Base-by-base conservation (phyloP, 2,888 invertebrate species). In the Yponomeuta cagnagella region DNA sequence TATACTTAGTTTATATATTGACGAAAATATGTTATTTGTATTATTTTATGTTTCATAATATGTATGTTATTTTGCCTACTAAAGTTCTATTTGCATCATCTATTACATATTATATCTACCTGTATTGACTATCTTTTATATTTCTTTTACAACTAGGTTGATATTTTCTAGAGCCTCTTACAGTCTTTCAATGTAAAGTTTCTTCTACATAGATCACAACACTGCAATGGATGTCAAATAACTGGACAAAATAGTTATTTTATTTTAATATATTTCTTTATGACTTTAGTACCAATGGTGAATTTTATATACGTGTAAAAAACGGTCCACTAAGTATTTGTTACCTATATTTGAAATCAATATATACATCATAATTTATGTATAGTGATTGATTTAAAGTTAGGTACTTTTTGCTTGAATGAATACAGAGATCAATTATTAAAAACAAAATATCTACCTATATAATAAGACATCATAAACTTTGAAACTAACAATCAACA, bases 161-260 rank as follows among this genome's bases (percentile, higher is more conserved):
- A 58, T 15, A 15, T 58, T 15, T 77, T 79, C 78, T 86, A 86
- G 83, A 88, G 83, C 86, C 84, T 86, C 87, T 76, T 79, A 79
- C 88, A 90, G 89, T 90, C 89, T 90, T 89, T 81, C 79, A 78
- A 78, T 84, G 82, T 72, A 76, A 81, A 82, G 85, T 86, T 85
- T 81, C 83, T 84, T 83, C 68, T 76, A 80, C 81, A 58, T 58
- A 58, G 80, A 82, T 86, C 86, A 88, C 86, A 86, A 89, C 87
- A 79, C 85, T 76, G 74, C 76, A 76, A 74, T 64, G 70, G 70
- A 58, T 70, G 67, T 70, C 58, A 66, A 66, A 70, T 33, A 48
- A 68, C 66, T 70, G 70, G 70, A 70, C 70, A 66, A 52, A 58
- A 58, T 48, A n/a, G 31, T 70, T 52, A 70, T 12, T 30, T 15